Evolutionary conservation across 2,888 invertebrate genomes (phyloP).

Genomic region (Punctoribates punctum): DNA sequence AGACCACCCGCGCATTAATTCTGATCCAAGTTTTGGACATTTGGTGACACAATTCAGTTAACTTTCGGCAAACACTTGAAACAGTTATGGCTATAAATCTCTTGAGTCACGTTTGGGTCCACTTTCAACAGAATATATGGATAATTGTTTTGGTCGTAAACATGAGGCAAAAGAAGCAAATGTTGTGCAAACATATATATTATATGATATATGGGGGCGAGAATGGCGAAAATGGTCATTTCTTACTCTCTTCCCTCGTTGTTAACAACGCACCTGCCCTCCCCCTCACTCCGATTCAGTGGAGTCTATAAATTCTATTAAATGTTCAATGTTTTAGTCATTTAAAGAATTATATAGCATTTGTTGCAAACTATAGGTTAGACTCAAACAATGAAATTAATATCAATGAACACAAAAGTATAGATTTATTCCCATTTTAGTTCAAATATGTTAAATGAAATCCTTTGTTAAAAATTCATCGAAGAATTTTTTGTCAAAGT

Average conservation of each 20-base stretch:
- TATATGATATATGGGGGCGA: constrained; percentile 18
- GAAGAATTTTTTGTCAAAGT: neutral
- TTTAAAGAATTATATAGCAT: neutral
- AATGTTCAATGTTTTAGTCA: constrained; percentile 22
- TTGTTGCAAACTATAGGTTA: neutral
- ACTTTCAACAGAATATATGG: constrained; percentile 26
- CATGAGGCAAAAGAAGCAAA: constrained; percentile 30
- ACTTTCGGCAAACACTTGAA: constrained; percentile 36
- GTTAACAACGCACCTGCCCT: constrained; percentile 25
- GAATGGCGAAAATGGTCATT: constrained; percentile 1
- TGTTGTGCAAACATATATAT: constrained; percentile 39
- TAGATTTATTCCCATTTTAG: too few relatives aligned
- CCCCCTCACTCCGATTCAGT: neutral
- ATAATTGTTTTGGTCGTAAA: constrained; percentile 39
- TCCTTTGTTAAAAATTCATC: too few relatives aligned
- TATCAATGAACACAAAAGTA: too few relatives aligned
- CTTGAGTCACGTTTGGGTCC: constrained; percentile 35
- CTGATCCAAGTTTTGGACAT: constrained; percentile 30
- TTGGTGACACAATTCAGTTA: constrained; percentile 38
- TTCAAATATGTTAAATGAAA: too few relatives aligned
- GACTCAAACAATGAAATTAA: too few relatives aligned
- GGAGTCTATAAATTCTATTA: neutral
- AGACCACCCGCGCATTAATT: constrained; percentile 34
- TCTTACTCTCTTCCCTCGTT: neutral
- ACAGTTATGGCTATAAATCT: constrained; percentile 37